Percentiles rank a stretch among this genome's conserved stretches.
Conservation (phyloP, 30 jellyfish, hydroid and myxozoan genomes). For the Pseudorhiza aurosa region DNA sequence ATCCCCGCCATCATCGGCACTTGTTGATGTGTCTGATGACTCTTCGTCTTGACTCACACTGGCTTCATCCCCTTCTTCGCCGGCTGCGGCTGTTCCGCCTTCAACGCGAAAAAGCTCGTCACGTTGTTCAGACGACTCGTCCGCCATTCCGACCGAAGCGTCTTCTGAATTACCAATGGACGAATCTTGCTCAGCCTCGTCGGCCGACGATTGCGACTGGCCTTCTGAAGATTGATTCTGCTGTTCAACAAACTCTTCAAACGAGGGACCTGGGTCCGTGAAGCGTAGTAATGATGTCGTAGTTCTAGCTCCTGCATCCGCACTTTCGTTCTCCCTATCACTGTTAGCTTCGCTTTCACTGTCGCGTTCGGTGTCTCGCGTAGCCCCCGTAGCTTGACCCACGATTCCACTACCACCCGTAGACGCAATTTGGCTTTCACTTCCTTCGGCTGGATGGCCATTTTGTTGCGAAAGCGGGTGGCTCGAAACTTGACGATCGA, state of each 20-base stretch:
- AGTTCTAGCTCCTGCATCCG: slow-evolving; percentile 3
- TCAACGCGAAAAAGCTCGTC: background rate
- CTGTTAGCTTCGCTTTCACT: background rate
- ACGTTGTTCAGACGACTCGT: background rate
- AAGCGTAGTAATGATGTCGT: slow-evolving; percentile 26
- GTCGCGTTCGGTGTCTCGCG: background rate
- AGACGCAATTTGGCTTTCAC: background rate
- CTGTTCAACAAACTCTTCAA: slow-evolving; percentile 49
- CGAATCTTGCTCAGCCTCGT: slow-evolving; percentile 4
- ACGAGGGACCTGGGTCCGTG: slow-evolving; percentile 39
- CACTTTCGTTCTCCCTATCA: background rate
- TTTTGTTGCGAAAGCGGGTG: slow-evolving; percentile 10
- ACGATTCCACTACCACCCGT: background rate
- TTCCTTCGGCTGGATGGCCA: slow-evolving; percentile 2
- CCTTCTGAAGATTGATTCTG: slow-evolving; percentile 13
- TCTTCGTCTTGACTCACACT: slow-evolving; percentile 10
- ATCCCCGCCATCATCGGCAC: slow-evolving; percentile 67
- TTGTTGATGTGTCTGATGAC: slow-evolving; percentile 24
- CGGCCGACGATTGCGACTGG: slow-evolving; percentile 15
- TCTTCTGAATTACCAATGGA: slow-evolving; percentile 3
- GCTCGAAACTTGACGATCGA: background rate
- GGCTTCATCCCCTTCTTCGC: slow-evolving; percentile 13
- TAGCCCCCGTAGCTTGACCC: background rate
- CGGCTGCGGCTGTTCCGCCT: background rate
- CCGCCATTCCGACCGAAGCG: background rate